These are phyloP conservation scores for Cacatua alba DNA, from an alignment of 2,113 vertebrate species.

Conservation along the genomic window DNA sequence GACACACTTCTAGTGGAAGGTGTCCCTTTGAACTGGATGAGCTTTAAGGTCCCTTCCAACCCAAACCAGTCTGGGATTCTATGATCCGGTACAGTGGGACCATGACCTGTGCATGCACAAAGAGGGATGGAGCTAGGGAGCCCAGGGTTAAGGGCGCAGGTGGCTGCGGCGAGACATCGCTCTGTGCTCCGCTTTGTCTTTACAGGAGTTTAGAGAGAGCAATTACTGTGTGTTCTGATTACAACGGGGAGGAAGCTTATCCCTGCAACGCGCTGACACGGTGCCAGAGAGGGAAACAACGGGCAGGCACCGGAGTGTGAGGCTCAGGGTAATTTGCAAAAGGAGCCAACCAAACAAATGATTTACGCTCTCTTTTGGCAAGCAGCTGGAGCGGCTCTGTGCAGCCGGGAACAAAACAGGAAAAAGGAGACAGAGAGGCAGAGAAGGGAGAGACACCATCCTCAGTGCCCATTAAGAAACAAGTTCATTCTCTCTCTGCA, in stretches of 20 bases:
- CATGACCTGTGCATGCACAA: fast-evolving
- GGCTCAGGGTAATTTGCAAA: constrained; percentile 18
- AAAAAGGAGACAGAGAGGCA: neutral
- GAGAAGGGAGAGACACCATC: neutral
- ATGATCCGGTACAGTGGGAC: fast-evolving
- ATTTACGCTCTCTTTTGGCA: constrained; percentile 52
- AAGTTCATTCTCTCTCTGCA: neutral
- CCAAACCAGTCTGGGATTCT: neutral
- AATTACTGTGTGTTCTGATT: neutral
- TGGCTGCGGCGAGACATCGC: fast-evolving
- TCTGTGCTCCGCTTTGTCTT: fast-evolving
- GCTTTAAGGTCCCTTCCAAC: neutral
- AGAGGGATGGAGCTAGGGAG: neutral
- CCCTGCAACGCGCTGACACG: neutral
- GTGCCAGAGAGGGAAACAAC: constrained; percentile 11
- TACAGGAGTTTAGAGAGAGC: neutral
- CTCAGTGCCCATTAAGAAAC: neutral
- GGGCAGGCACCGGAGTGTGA: neutral
- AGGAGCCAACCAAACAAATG: constrained; percentile 54
- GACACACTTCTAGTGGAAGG: neutral
- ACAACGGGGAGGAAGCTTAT: neutral
- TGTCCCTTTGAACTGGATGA: neutral
- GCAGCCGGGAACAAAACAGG: neutral
- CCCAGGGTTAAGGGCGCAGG: neutral
- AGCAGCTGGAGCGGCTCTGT: neutral